Conservation (phyloP, 2,797 vertebrate genomes). For the Melanogrammus aeglefinus region DNA sequence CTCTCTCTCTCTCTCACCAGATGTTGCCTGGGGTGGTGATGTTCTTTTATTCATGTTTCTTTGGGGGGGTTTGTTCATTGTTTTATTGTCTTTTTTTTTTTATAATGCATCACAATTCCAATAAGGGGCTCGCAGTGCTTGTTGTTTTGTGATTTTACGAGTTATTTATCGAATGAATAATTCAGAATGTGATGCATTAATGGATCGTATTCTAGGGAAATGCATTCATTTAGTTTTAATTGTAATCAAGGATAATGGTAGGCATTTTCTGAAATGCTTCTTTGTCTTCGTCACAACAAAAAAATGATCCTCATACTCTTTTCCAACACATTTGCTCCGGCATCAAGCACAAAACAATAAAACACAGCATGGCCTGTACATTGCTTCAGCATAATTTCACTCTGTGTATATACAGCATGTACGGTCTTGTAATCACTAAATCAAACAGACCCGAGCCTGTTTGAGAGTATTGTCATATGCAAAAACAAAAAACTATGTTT, state of each 20-base stretch:
- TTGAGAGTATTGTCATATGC: constrained; percentile 29
- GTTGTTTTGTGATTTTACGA: not conserved
- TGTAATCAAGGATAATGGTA: too few relatives aligned
- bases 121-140: not conserved
- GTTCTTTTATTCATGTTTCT: constrained; percentile 42
- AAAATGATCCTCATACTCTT: too few relatives aligned
- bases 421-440: not conserved
- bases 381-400: too few relatives aligned
- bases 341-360: too few relatives aligned
- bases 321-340: too few relatives aligned
- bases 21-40: constrained; percentile 49
- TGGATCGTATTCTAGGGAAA: not conserved
- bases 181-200: not conserved
- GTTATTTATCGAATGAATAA: constrained; percentile 2
- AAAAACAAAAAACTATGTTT: constrained; percentile 48
- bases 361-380: too few relatives aligned
- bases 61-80: not conserved
- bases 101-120: not conserved
- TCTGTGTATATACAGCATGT: not conserved
- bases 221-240: too few relatives aligned
- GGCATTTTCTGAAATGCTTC: too few relatives aligned
- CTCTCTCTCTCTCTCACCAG: constrained; percentile 50
- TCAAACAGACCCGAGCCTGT: constrained; percentile 1
- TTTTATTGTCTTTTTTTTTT: not conserved
- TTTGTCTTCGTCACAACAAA: too few relatives aligned